phyloP scores from a whole-genome alignment of 2,113 vertebrate species.

The Corynorhinus townsendii region DNA sequence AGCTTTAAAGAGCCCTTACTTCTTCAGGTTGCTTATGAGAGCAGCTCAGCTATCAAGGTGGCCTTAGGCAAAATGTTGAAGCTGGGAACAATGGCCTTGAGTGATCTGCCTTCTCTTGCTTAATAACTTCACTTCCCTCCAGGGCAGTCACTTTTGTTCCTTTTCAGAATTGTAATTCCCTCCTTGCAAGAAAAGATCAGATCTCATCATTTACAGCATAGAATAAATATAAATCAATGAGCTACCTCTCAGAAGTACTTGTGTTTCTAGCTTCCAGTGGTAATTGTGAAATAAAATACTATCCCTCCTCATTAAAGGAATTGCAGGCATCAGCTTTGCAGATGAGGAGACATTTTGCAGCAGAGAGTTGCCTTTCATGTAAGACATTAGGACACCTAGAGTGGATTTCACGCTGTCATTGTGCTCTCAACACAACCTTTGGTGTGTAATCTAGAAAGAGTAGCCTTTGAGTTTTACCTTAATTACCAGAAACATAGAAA shows the following conservation, averaged over 20 bases:
- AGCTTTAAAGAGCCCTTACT: neutral
- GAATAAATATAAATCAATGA: constrained; percentile 52
- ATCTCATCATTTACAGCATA: constrained; percentile 12
- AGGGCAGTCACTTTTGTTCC: constrained; percentile 7
- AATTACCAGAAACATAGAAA: neutral
- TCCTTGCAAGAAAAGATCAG: constrained; percentile 28
- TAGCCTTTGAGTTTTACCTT: neutral
- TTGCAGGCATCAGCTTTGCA: neutral
- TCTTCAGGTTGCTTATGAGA: neutral
- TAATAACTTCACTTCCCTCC: neutral
- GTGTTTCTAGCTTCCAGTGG: constrained; percentile 16
- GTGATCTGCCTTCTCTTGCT: neutral
- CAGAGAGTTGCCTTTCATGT: neutral
- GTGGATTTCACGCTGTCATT: neutral
- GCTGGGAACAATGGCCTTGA: neutral
- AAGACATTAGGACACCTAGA: neutral
- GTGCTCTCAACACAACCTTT: neutral
- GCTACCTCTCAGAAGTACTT: neutral
- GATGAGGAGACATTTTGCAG: neutral
- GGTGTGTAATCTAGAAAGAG: neutral
- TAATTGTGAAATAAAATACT: constrained; percentile 28
- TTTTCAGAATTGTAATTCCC: constrained; percentile 22
- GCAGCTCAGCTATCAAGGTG: neutral
- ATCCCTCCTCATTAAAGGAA: constrained; percentile 9
- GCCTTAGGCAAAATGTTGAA: neutral